Evolutionary conservation across 2,797 vertebrate genomes (phyloP), one percentile per base, ranked within the genome.

Genomic region (Lithobates pipiens): DNA sequence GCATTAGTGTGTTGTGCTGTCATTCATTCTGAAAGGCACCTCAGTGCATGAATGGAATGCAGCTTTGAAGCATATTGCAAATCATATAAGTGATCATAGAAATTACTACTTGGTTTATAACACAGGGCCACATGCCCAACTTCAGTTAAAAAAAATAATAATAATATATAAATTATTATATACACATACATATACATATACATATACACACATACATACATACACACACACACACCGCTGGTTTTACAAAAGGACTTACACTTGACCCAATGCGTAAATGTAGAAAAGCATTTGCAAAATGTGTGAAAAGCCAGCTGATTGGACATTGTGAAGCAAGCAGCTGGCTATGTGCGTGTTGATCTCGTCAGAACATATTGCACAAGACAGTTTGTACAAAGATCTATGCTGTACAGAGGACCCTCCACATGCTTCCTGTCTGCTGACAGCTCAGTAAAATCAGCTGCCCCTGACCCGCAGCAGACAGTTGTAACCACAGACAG

Each of bases 381-480:
- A 73, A 73, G 16, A 61, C 11, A 18, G 61, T 42, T 15, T 68
- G 78, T n/a, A 65, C 61, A 29, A 15, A 25, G 32, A 75, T 44
- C 9, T 46, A 16, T 25, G 63, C 36, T 25, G 68, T 32, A 27
- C 78, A 57, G 68, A 68, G 61, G 78, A 5, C 21, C 10, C 46
- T 3, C 15, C 15, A 1, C 42, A 74, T n/a, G n/a, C 21, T 54
- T 71, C 78, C 78, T 50, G 67, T n/a, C 50, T 34, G 10, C 32
- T 54, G 67, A 70, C 67, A 57, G 68, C 57, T 57, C 67, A 70
- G 78, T 10, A 25, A 73, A 23, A 80, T 65, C 8, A 25, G 61
- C n/a, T 9, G 61, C n/a, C n/a, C 23, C 6, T 54, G 61, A 65
- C 10, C 2, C 23, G 3, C 15, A 21, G 10, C 36, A 44, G 21